These are phyloP conservation scores for Drosophila triauraria DNA, from an alignment of 1,140 invertebrate genomes.

Conservation along the genomic window DNA sequence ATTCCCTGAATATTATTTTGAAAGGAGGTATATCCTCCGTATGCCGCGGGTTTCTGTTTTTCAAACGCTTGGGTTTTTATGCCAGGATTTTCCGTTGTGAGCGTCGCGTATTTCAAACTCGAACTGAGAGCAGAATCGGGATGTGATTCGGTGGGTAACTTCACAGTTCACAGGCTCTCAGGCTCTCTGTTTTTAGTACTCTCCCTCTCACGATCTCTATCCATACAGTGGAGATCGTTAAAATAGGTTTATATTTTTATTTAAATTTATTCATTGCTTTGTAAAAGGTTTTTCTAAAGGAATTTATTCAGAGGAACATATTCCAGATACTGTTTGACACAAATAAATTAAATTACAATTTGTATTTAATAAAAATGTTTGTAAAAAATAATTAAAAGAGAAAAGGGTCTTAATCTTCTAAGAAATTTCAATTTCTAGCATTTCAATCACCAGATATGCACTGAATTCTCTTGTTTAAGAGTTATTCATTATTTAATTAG, in stretches of 20 bases:
- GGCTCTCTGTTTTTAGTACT: slow-evolving; percentile 10
- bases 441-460: too few species aligned
- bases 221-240: neutral
- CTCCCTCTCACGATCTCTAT: slow-evolving; percentile 7
- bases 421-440: too few species aligned
- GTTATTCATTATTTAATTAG: too few species aligned
- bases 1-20: neutral
- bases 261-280: neutral
- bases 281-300: too few species aligned
- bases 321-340: neutral
- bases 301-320: neutral
- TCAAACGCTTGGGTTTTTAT: slow-evolving; percentile 29
- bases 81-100: slow-evolving; percentile 55
- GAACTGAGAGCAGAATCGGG: slow-evolving; percentile 54
- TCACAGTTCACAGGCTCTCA: slow-evolving; percentile 10
- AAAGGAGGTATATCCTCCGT: neutral
- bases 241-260: neutral
- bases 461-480: too few species aligned
- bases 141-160: slow-evolving; percentile 54
- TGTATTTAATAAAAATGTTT: too few species aligned
- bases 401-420: too few species aligned
- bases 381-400: too few species aligned
- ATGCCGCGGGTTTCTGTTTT: slow-evolving; percentile 1
- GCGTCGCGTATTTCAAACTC: slow-evolving; percentile 55
- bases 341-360: too few species aligned